Conservation (phyloP, 2,888 invertebrate species). For the Sceliomorpha sp. region DNA sequence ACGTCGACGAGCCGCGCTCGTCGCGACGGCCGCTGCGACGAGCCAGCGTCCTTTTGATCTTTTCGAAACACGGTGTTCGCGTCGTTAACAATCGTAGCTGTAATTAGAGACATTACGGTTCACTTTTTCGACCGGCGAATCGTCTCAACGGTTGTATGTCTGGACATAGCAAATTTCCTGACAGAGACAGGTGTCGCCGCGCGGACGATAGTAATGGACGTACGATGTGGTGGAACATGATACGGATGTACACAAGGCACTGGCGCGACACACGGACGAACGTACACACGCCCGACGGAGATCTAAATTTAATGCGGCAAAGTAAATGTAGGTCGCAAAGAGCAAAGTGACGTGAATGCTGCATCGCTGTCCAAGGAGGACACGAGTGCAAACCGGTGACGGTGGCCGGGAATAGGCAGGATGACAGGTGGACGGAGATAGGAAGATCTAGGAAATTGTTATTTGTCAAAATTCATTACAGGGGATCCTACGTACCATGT, state of each 20-base stretch:
- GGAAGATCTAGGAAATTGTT: slow-evolving; percentile 5
- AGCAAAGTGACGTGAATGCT: slow-evolving; percentile 48
- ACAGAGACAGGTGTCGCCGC: slow-evolving; percentile 43
- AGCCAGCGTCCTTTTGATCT: slow-evolving; percentile 7
- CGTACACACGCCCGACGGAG: slow-evolving; percentile 24
- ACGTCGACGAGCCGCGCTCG: too few relatives aligned
- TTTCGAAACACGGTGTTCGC: slow-evolving; percentile 16
- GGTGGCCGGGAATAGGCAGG: slow-evolving; percentile 17
- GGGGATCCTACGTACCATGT: too few relatives aligned
- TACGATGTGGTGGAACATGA: slow-evolving; percentile 35
- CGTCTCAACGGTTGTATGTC: slow-evolving; percentile 26
- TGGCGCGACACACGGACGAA: too few relatives aligned
- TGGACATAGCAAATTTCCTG: slow-evolving; percentile 45
- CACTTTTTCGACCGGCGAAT: slow-evolving; percentile 22
- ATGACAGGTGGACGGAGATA: slow-evolving; percentile 28
- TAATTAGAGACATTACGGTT: slow-evolving; percentile 29
- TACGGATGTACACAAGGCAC: slow-evolving; percentile 34
- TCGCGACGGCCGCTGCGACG: neutral
- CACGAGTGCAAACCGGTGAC: slow-evolving; percentile 36
- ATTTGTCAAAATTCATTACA: slow-evolving; percentile 11
- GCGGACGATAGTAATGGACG: slow-evolving; percentile 38
- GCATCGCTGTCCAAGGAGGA: slow-evolving; percentile 48
- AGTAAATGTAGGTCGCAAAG: slow-evolving; percentile 66
- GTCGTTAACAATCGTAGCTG: slow-evolving; percentile 28
- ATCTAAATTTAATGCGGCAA: slow-evolving; percentile 67